Evolutionary conservation across 2,888 invertebrate species (phyloP), one percentile per base, ranked within the genome.

Genomic region (Eucera pruinosa): DNA sequence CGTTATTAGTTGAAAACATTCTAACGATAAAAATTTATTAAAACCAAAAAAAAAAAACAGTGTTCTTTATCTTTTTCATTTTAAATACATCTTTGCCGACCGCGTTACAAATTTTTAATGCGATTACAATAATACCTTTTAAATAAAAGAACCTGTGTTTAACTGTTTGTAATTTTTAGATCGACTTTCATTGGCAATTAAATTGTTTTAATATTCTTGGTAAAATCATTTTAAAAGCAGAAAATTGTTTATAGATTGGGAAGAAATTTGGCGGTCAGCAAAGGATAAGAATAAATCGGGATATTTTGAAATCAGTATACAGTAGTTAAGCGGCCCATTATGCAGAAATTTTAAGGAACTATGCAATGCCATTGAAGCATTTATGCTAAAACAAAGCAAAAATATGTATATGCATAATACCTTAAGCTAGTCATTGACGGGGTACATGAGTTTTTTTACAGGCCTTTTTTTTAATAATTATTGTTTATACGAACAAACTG

Each of bases 401-500:
- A 82, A 85, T 87, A 80, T 84, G 86, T 50, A 52, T 52, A 30
- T 43, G 88, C 89, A 90, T 90, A 88, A 90, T 90, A 90, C 85
- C 83, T 86, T 87, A 89, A 89, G 88, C 90, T 89, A 90, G 90
- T 90, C 90, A 90, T 87, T 87, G 84, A 87, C 80, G 83, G 83
- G 81, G 86, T 89, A 86, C 83, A 86, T 78, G 82, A 86, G 85
- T 86, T 83, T 81, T n/a, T n/a, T 83, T 81, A 83, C 83, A 81
- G 83, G 83, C 82, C 83, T 84, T 86, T 87, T n/a, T n/a, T 84
- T 88, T 82, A 65, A 74, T 62, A 47, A 30, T 67, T 45, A 20
- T 57, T 20, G 20, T 55, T 36, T 66, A 45, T 66, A 69, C n/a
- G 20, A 68, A 62, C 36, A 30, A 36, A 58, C 13, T n/a, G 41